Percentiles rank a stretch among this genome's conserved stretches.
Evolutionary conservation across 2,113 vertebrate species (phyloP).

Genomic region (Marcusenius ussheri): DNA sequence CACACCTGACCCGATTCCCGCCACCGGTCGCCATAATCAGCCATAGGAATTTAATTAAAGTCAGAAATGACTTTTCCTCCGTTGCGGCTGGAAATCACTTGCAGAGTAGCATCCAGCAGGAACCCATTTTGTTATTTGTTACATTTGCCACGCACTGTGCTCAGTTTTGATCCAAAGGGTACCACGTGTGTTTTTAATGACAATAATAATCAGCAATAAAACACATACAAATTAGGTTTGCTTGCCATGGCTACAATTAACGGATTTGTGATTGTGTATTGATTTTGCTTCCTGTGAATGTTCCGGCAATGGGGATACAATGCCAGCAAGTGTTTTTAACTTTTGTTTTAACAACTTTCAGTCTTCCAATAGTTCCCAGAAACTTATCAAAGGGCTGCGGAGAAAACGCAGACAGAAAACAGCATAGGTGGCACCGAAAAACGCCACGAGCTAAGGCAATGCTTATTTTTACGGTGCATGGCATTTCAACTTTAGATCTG

Average conservation of each 20-base stretch:
- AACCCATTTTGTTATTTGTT: background rate
- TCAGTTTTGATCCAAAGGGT: background rate
- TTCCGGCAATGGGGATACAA: background rate
- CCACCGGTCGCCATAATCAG: background rate
- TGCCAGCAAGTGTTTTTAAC: background rate
- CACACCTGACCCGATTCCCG: background rate
- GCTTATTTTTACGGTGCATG: background rate
- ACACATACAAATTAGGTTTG: background rate
- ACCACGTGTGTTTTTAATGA: background rate
- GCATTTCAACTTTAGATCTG: background rate
- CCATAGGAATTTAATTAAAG: background rate
- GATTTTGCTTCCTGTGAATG: background rate
- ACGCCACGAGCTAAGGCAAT: background rate
- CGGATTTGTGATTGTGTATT: slow-evolving; percentile 8
- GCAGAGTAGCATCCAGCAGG: background rate
- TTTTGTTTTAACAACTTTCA: background rate
- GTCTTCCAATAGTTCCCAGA: background rate
- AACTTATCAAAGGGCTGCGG: background rate
- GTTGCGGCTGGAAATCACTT: background rate
- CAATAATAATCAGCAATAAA: background rate
- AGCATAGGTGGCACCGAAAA: background rate
- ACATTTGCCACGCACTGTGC: background rate
- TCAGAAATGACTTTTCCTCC: background rate
- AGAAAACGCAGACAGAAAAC: background rate
- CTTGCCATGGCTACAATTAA: background rate